Base-by-base conservation (phyloP, 2,113 vertebrate species). In the Eupsittula cactorum region DNA sequence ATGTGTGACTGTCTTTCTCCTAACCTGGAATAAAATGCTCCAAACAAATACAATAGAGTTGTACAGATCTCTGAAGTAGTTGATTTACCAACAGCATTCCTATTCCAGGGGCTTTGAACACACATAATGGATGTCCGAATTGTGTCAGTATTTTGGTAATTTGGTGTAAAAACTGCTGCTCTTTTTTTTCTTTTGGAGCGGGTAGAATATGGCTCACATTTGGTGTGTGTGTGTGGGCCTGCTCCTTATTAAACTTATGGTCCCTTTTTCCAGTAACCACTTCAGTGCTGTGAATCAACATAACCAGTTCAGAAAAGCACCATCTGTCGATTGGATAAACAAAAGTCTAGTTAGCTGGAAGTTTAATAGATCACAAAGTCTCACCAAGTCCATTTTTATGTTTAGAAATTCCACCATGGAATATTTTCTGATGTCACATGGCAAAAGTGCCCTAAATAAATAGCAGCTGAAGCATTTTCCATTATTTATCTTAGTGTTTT, bases 291-390 rank as follows among this genome's bases (percentile, higher is more conserved):
- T 85, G 90, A 79, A 76, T 93, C 80, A 93, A 79, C 91, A 94
- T 62, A 92, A 90, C 65, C 29, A 29, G 95, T 97, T 96, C 86
- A 92, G 97, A 98, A 97, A 96, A 97, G 97, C 88, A 97, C 96
- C 98, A 98, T 97, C 97, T 98, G 98, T 88, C 16, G 11, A 96
- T 76, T 93, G 95, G 84, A 96, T 97, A 98, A 98, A 97, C 97
- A 97, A 94, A 97, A 90, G 68, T 79, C 80, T 93, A 82, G 70
- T 97, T 94, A 87, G 93, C 93, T 92, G 52, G 88, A 96, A 97
- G 75, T 93, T 96, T 97, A 95, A 96, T 96, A 95, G 95, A 88
- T 97, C 92, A 93, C 88, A 52, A 94, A 96, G 89, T 96, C 94
- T 97, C 82, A 87, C 88, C 52, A 88, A 87, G 90, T 93, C 83